Evolutionary conservation across 2,888 invertebrate species (phyloP).

Genomic region (Leucophenga montana): DNA sequence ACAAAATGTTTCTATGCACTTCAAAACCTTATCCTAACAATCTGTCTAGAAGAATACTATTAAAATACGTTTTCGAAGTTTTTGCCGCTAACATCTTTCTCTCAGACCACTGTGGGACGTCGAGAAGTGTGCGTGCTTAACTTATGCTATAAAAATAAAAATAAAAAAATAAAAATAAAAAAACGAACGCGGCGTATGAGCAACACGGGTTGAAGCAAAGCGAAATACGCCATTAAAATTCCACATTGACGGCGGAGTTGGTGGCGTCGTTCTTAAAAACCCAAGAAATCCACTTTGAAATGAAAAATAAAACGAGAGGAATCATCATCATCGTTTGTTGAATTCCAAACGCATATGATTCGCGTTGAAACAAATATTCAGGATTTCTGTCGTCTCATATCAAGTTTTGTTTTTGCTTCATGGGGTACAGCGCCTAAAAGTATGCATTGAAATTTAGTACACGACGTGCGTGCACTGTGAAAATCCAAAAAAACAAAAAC

Average conservation of each 20-base stretch:
- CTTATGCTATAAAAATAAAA: not conserved
- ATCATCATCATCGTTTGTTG: conserved; percentile 55
- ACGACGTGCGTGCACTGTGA: conserved; percentile 41
- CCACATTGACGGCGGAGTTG: conserved; percentile 56
- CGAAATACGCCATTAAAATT: conserved; percentile 57
- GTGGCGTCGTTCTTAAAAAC: conserved; percentile 22
- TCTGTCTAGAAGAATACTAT: too few relatives aligned
- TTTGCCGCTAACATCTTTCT: too few relatives aligned
- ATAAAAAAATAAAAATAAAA: not conserved
- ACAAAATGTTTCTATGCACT: too few relatives aligned
- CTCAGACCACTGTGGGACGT: too few relatives aligned
- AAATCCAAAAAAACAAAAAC: not conserved
- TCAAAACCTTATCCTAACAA: too few relatives aligned
- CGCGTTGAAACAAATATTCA: conserved; percentile 60
- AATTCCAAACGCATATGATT: conserved; percentile 67
- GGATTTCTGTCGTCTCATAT: conserved; percentile 38
- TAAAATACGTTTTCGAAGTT: too few relatives aligned
- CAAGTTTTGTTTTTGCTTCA: not conserved
- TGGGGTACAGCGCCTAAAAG: conserved; percentile 48
- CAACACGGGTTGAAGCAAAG: conserved; percentile 17
- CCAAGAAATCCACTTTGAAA: conserved; percentile 63
- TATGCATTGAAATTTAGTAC: conserved; percentile 66
- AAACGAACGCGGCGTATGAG: conserved; percentile 19
- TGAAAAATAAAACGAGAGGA: conserved; percentile 32
- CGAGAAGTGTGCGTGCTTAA: not conserved